These are phyloP conservation scores for Dichetophora obliterata DNA, from an alignment of 2,888 invertebrate species.

Conservation along the genomic window DNA sequence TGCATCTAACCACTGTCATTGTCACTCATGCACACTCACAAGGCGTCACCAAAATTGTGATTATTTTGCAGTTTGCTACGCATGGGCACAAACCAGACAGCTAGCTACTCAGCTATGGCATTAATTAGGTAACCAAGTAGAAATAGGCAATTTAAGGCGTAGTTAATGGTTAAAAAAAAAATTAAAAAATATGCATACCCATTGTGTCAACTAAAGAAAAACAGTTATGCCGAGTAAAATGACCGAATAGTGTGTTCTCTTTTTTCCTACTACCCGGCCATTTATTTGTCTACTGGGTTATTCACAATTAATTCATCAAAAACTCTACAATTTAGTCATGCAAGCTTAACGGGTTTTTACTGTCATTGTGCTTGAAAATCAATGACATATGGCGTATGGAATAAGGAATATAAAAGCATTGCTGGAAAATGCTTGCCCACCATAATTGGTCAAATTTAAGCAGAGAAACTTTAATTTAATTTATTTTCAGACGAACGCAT, in stretches of 20 bases:
- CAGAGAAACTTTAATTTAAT: neutral
- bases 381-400: no score
- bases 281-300: neutral
- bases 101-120: no score
- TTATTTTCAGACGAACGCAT: neutral
- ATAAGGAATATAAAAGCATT: neutral
- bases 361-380: neutral
- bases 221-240: no score
- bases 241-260: no score
- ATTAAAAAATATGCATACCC: no score
- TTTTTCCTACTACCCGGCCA: no score
- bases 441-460: neutral
- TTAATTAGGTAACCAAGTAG: no score
- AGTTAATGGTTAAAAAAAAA: no score
- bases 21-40: slow-evolving; percentile 9
- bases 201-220: no score
- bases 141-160: no score
- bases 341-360: neutral
- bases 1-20: slow-evolving; percentile 20
- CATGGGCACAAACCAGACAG: neutral
- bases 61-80: slow-evolving; percentile 1
- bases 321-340: no score
- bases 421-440: neutral
- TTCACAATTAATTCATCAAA: no score
- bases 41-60: neutral